Conservation (phyloP, 2,113 vertebrate genomes). For the Desmodus rotundus region DNA sequence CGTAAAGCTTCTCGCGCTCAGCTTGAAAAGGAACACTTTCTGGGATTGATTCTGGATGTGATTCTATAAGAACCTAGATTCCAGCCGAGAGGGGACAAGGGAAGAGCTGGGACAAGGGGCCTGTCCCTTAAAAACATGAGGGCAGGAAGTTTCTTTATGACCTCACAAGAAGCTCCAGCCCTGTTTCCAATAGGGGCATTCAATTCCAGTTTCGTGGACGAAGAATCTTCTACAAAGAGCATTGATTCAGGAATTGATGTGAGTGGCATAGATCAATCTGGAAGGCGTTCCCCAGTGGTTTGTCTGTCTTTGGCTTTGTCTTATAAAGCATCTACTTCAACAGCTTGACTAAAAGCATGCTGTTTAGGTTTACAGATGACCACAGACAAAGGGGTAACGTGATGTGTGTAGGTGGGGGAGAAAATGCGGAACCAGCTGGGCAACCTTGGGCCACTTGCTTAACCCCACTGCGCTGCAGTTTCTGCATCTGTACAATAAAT, state of each 20-base stretch:
- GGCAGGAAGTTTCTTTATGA: neutral
- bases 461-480: neutral
- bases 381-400: neutral
- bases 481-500: neutral
- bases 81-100: neutral
- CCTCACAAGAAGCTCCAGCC: neutral
- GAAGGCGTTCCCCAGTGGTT: neutral
- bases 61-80: neutral
- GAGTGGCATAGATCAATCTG: neutral
- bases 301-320: neutral
- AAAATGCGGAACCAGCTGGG: neutral
- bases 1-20: constrained; percentile 5
- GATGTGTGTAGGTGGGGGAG: neutral
- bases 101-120: neutral
- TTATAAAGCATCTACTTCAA: neutral
- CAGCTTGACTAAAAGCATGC: neutral
- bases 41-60: neutral
- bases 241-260: neutral
- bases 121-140: neutral
- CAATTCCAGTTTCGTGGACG: neutral
- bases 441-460: neutral
- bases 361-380: neutral
- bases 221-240: neutral
- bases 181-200: neutral
- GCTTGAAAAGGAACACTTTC: constrained; percentile 48